Evolutionary conservation across 2,113 vertebrate species (phyloP), one percentile per base, ranked within the genome.

Genomic region (Dryoscopus gambensis): DNA sequence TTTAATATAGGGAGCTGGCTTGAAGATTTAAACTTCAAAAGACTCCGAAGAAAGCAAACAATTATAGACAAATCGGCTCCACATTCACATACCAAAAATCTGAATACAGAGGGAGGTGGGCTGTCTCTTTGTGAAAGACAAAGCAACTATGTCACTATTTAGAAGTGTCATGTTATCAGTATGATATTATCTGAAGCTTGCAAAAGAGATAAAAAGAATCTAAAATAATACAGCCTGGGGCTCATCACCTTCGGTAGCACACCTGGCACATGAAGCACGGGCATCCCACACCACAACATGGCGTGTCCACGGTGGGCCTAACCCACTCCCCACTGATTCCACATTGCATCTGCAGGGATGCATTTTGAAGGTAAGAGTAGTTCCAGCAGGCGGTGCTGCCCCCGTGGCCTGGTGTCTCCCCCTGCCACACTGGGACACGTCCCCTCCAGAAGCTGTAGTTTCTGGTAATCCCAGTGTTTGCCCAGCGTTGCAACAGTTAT

Each of bases 21-120:
- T 78, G 73, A 76, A 97, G 92, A 95, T 82, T 94, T 75, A 78
- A 87, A 95, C 87, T 97, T 97, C 92, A 97, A 94, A 96, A 95
- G 95, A 75, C 46, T 84, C 90, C 13, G 77, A 84, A 92, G 74
- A 94, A 97, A 81, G 89, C 89, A 86, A 94, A 93, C 67, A 97
- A 76, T 90, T 89, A 65, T 5, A 64, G 84, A 74, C 87, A 96
- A 82, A 94, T 96, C 50, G 10, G 62, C 70, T 95, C 94, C 67
- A 75, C 49, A 19, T 19, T 39, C 44, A n/a, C 19, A 8, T 30
- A 49, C 75, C 92, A 95, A 81, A 84, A 95, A 93, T 42, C 63
- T 59, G 27, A 92, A 84, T 31, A 42, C 74, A 83, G 87, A 19
- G 52, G 42, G 64, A 74, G 35, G 78, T 2, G 31, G 52, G 30